Evolutionary conservation across 2,113 vertebrate genomes (phyloP).

Genomic region (western clawed frog (Xenopus tropicalis)): DNA sequence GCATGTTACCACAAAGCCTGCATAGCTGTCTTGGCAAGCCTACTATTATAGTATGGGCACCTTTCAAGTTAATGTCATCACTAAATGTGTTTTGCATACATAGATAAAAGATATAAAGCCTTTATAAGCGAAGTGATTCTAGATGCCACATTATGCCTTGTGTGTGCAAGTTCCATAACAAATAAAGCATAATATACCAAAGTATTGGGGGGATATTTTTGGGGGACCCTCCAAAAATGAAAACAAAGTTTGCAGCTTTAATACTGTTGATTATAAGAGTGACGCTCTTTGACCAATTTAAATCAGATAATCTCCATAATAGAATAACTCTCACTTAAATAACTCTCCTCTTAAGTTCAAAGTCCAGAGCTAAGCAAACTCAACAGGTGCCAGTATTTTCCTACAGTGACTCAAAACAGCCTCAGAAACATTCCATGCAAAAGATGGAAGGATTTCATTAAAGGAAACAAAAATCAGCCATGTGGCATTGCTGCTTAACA

Average conservation of each 20-base stretch:
- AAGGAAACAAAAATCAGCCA: too few species aligned
- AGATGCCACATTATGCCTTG: too few species aligned
- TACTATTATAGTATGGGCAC: neutral
- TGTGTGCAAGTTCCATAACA: too few species aligned
- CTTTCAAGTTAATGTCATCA: neutral
- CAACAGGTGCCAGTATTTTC: too few species aligned
- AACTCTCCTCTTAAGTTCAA: neutral
- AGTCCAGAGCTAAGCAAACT: neutral
- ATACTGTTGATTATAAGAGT: conserved; percentile 2
- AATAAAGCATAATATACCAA: too few species aligned
- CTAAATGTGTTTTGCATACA: neutral
- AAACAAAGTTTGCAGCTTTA: neutral
- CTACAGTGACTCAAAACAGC: neutral
- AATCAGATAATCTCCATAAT: neutral
- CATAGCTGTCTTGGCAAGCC: conserved; percentile 5
- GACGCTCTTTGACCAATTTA: neutral
- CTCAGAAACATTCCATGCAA: neutral
- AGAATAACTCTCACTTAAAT: neutral
- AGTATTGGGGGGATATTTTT: too few species aligned
- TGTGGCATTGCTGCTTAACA: too few species aligned
- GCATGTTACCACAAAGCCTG: conserved; percentile 17
- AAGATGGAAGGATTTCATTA: too few species aligned
- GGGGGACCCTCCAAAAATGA: too few species aligned
- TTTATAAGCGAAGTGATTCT: too few species aligned
- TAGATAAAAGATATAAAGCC: neutral